Conservation (phyloP, 2,113 vertebrate genomes). For the Hippocampus abdominalis region DNA sequence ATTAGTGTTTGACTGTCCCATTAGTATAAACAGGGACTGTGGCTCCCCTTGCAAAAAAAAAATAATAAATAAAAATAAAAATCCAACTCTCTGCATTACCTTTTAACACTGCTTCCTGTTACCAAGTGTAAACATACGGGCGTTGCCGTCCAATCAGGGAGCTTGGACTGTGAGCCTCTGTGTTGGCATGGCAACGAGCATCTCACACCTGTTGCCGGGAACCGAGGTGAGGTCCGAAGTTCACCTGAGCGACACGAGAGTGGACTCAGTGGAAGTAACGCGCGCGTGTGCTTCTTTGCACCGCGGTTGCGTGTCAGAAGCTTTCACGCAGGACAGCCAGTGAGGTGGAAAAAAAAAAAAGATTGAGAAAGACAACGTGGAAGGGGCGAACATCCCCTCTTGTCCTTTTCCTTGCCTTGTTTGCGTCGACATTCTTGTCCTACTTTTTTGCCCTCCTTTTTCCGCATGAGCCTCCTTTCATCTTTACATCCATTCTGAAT, state of each 20-base stretch:
- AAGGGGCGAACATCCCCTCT: neutral
- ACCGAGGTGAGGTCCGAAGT: neutral
- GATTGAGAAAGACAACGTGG: too few relatives aligned
- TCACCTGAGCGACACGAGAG: neutral
- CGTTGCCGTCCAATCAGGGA: neutral
- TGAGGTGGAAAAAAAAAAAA: too few relatives aligned
- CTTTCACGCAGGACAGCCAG: too few relatives aligned
- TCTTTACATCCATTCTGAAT: neutral
- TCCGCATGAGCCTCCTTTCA: neutral
- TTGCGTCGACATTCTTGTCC: neutral
- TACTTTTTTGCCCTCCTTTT: neutral
- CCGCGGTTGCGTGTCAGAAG: neutral
- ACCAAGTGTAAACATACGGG: neutral
- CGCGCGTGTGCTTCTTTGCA: neutral
- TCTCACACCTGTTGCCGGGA: neutral
- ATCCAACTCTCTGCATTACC: neutral
- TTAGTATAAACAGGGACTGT: too few relatives aligned
- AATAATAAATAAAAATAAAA: neutral
- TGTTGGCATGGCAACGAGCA: neutral
- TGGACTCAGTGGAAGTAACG: neutral
- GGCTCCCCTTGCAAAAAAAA: neutral
- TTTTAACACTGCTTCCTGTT: neutral
- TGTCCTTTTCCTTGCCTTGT: neutral
- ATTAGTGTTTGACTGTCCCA: too few relatives aligned
- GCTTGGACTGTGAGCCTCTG: neutral